Evolutionary conservation across 2,113 vertebrate genomes (phyloP).

Genomic region (Dinomys branickii): DNA sequence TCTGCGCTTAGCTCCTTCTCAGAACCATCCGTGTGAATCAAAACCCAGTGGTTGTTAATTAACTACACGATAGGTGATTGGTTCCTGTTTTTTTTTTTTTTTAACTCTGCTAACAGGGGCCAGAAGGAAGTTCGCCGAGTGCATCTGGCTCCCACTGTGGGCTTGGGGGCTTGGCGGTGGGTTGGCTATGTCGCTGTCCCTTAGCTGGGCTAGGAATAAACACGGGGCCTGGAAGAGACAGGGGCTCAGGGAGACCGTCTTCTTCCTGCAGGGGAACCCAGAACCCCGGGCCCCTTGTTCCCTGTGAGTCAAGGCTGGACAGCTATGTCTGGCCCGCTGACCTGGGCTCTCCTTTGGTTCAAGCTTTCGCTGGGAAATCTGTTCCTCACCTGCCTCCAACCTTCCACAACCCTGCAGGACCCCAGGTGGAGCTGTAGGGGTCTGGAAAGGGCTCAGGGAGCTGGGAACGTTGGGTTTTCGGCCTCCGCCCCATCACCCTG

Average conservation of each 20-base stretch:
- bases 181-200: fast-evolving
- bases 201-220: not conserved
- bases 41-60: constrained; percentile 86
- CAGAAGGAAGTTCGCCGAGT: constrained; percentile 61
- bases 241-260: too few relatives aligned
- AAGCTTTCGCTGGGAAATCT: not conserved
- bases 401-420: not conserved
- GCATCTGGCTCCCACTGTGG: not conserved
- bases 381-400: not conserved
- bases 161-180: not conserved
- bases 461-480: too few relatives aligned
- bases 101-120: not conserved
- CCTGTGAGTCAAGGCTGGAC: not conserved
- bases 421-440: not conserved
- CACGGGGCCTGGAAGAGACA: fast-evolving
- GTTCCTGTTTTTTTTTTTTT: constrained; percentile 83
- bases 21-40: constrained; percentile 80
- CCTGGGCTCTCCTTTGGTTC: not conserved
- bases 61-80: constrained; percentile 81
- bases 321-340: fast-evolving
- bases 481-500: not conserved
- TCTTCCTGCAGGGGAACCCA: not conserved
- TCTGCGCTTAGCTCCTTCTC: constrained; percentile 80
- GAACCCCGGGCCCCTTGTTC: too few relatives aligned
- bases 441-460: not conserved